Percentiles rank a stretch among this genome's conserved stretches.
Evolutionary conservation across 2,113 vertebrate genomes (phyloP).

Genomic region (Tenrec ecaudatus): DNA sequence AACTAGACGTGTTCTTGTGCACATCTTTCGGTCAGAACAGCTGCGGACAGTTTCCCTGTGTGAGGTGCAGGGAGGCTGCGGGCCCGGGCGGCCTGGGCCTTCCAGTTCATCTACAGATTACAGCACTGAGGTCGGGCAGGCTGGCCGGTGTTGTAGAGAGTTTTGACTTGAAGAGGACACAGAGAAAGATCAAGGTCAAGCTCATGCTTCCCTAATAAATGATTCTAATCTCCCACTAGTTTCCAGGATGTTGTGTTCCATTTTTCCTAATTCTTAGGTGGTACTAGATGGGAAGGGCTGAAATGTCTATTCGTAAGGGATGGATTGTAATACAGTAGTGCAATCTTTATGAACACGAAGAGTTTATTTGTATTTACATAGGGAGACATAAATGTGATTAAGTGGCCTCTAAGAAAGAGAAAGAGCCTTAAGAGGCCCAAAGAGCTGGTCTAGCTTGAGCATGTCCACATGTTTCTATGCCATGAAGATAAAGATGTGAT

Average conservation of each 20-base stretch:
- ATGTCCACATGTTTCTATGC: neutral
- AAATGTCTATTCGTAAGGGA: neutral
- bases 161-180: slow-evolving; percentile 9
- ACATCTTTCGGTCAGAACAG: neutral
- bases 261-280: slow-evolving; percentile 21
- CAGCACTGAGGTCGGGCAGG: neutral
- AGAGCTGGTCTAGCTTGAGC: neutral
- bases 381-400: neutral
- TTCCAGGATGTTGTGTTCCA: neutral
- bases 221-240: neutral
- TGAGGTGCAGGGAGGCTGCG: neutral
- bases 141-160: neutral
- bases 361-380: neutral
- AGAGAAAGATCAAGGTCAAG: neutral
- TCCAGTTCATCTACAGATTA: neutral
- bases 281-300: slow-evolving; percentile 16
- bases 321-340: neutral
- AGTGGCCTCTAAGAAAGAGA: neutral
- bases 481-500: neutral
- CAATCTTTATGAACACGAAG: slow-evolving; percentile 6
- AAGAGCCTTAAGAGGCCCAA: neutral
- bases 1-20: slow-evolving; percentile 24
- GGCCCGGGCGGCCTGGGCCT: neutral
- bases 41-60: neutral
- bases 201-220: slow-evolving; percentile 3